Base-by-base conservation (phyloP, 2,113 vertebrate genomes). In the Psephotus haematonotus region DNA sequence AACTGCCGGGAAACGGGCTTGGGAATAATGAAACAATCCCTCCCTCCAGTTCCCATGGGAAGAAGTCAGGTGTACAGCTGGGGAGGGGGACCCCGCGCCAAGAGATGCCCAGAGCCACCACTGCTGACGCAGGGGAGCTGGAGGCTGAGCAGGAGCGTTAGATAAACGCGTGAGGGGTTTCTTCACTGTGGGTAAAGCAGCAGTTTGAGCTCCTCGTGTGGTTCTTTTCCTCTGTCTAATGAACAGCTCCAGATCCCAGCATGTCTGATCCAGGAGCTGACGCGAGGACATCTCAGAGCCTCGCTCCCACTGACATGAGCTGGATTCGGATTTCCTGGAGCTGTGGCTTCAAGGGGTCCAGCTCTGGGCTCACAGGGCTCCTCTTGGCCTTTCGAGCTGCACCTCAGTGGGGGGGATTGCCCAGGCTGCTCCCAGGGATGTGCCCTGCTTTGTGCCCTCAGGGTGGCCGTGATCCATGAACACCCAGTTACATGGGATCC, bases 401-500 rank as follows among this genome's bases (percentile, higher is more conserved):
- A 16, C 13, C 13, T 35, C 33, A 15, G 15, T 16, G 33, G 13
- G 33, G 53, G 55, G 8, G 8, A 14, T 23, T 9, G 55, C 33
- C 20, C 55, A 59, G 57, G 57, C 57, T 59, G 57, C 33, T 59
- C 9, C 57, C 33, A 35, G 57, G 33, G 57, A 23, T n/a, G 33
- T n/a, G 13, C 57, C 63, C 47, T 46, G 71, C 67, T 18, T 17
- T 25, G 64, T 63, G 46, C 69, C 33, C 41, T 5, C 23, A 6
- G 24, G 59, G 88, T 39, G 79, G 5, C 59, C 1, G 3, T 6
- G 37, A 80, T 57, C 6, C 0, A 2, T 11, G 33, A 62, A 11
- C 3, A 6, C 55, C 44, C 22, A 1, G 0, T 9, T 3, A 3
- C 13, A 35, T 23, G 41, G 44, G 43, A 44, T 44, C 43, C 43